These are phyloP conservation scores for Neolamprologus hecqui DNA, from an alignment of 2,113 vertebrate genomes.

Conservation along the genomic window DNA sequence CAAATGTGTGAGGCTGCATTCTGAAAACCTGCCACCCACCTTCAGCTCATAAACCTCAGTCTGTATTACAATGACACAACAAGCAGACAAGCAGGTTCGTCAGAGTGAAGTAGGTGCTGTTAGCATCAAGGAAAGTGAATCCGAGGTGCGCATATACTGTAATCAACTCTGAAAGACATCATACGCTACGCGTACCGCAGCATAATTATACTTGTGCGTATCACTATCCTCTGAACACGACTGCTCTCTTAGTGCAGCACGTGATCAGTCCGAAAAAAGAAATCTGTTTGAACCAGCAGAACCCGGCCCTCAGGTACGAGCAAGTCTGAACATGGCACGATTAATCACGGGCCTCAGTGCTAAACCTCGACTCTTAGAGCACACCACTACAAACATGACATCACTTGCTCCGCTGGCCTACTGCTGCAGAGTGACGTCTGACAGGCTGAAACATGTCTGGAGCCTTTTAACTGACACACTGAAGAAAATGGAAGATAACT, in stretches of 20 bases:
- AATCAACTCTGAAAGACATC: not conserved
- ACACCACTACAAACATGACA: slow-evolving; percentile 36
- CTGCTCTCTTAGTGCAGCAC: not conserved
- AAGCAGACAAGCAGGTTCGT: slow-evolving; percentile 23
- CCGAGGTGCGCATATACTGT: not conserved
- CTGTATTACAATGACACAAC: not conserved
- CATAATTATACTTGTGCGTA: not conserved
- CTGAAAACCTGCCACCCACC: not conserved
- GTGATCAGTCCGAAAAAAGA: not conserved
- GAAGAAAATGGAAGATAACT: not conserved
- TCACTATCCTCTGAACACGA: not conserved
- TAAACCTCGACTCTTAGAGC: slow-evolving; percentile 30
- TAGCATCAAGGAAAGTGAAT: slow-evolving; percentile 8
- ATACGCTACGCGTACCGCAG: not conserved
- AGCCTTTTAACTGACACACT: slow-evolving; percentile 24
- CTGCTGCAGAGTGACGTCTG: not conserved
- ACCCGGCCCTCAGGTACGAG: not conserved
- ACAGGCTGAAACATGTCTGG: slow-evolving; percentile 40
- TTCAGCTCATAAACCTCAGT: not conserved
- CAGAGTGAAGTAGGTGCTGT: not conserved
- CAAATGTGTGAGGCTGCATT: not conserved
- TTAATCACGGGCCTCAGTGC: slow-evolving; percentile 12
- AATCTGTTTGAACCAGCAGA: slow-evolving; percentile 10
- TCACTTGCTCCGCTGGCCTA: slow-evolving; percentile 38
- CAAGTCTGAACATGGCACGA: slow-evolving; percentile 49